Conservation (phyloP, 2,797 vertebrate genomes). For the Podargus strigoides region DNA sequence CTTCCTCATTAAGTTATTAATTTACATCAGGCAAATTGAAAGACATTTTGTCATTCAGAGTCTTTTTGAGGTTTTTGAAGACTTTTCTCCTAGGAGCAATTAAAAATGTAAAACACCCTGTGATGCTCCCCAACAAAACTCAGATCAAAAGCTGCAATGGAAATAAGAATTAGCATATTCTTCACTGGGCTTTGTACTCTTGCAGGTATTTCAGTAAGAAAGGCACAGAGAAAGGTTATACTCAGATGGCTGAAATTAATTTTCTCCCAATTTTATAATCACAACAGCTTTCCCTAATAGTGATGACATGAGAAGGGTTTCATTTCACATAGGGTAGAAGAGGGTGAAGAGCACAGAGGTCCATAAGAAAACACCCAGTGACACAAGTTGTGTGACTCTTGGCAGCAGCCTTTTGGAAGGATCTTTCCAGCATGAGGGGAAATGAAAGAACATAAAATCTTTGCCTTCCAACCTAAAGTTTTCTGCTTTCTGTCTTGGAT, state of each 20-base stretch:
- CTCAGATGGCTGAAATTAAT: background rate
- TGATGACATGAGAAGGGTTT: background rate
- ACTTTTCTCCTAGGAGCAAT: background rate
- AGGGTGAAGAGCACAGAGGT: background rate
- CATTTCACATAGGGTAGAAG: background rate
- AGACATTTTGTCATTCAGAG: background rate
- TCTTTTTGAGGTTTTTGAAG: background rate
- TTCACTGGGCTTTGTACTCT: background rate
- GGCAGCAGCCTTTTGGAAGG: background rate
- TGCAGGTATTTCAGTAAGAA: background rate
- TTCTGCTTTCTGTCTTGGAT: background rate
- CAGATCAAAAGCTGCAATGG: background rate
- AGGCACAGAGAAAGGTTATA: background rate
- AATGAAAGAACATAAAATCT: background rate
- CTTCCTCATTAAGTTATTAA: background rate
- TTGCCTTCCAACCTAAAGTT: background rate
- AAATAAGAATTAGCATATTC: background rate
- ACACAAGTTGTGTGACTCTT: background rate
- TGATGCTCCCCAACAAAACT: background rate
- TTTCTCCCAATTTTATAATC: background rate
- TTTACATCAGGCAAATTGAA: background rate
- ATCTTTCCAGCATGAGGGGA: background rate
- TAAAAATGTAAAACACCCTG: background rate
- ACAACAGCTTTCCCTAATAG: background rate
- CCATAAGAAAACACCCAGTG: rapidly evolving